These are phyloP conservation scores for Furcifer pardalis DNA, from an alignment of 2,797 vertebrate species.

Conservation along the genomic window DNA sequence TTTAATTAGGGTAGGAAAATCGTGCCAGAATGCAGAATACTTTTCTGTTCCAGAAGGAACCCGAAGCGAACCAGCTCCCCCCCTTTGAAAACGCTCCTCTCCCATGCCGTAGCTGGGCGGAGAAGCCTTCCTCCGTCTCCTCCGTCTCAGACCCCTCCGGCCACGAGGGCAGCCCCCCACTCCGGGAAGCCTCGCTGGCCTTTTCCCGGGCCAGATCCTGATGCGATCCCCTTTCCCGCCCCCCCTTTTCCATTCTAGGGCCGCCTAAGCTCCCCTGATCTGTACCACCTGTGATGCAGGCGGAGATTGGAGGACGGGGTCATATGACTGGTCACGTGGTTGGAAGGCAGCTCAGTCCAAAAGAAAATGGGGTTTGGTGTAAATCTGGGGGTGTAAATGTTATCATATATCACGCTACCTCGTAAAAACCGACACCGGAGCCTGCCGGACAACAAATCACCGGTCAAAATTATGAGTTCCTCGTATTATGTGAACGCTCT, in stretches of 20 bases:
- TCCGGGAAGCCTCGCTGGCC: not conserved
- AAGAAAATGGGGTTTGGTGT: conserved; percentile 96
- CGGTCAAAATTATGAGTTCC: conserved; percentile 95
- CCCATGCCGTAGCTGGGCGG: not conserved
- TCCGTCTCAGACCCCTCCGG: no score
- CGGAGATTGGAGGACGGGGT: conserved; percentile 85
- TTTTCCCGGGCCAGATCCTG: not conserved
- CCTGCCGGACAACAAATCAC: conserved; percentile 98
- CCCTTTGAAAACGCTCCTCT: not conserved
- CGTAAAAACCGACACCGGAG: conserved; percentile 98
- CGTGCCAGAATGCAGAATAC: not conserved
- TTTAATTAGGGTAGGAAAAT: not conserved
- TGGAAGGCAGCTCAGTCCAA: conserved; percentile 84
- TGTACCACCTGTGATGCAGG: conserved; percentile 79
- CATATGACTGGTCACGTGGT: conserved; percentile 89
- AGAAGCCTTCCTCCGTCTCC: no score
- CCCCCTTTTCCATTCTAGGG: conserved; percentile 70
- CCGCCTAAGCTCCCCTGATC: conserved; percentile 68
- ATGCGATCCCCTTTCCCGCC: conserved; percentile 57
- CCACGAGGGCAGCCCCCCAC: no score
- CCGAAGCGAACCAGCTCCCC: not conserved
- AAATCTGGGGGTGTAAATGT: conserved; percentile 97
- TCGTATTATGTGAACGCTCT: conserved; percentile 94
- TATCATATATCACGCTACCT: conserved; percentile 97
- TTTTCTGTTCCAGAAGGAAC: not conserved